A percentile compares a stretch with the other conserved stretches of the same genome.
phyloP scores from a whole-genome alignment of 2,113 vertebrate genomes.

The Istiophorus platypterus region DNA sequence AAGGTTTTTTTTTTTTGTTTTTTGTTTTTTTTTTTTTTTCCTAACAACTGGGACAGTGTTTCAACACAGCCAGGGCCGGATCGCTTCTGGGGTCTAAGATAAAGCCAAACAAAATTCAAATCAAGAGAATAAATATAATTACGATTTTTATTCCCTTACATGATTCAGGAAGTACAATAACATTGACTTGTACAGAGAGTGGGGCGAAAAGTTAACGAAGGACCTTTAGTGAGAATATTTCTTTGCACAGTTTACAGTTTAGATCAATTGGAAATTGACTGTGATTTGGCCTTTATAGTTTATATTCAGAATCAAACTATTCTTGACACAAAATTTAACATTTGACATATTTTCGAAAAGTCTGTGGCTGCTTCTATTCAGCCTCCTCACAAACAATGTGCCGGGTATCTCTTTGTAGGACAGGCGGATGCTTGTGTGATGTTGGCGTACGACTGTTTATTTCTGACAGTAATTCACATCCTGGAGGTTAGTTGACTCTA shows the following conservation, averaged over 20 bases:
- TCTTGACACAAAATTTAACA: constrained; percentile 14
- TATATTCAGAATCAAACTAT: constrained; percentile 4
- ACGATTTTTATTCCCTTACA: background rate
- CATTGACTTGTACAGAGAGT: background rate
- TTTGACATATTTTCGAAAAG: constrained; percentile 17
- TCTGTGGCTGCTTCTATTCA: background rate
- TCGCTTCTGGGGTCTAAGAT: constrained; percentile 28
- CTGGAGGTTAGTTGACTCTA: constrained; percentile 65
- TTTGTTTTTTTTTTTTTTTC: too few relatives aligned
- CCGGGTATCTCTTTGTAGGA: constrained; percentile 35
- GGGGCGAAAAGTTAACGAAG: background rate
- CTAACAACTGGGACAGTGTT: constrained; percentile 25
- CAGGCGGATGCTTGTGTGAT: constrained; percentile 20
- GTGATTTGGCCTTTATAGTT: background rate
- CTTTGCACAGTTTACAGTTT: background rate
- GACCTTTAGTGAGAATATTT: background rate
- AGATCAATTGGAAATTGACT: constrained; percentile 25
- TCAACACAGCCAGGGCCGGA: constrained; percentile 3
- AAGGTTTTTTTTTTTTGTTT: constrained; percentile 39
- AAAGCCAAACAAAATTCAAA: constrained; percentile 25
- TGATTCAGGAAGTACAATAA: background rate
- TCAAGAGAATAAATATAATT: constrained; percentile 7
- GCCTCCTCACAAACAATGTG: constrained; percentile 4
- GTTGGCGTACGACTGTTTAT: constrained; percentile 48
- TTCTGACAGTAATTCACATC: constrained; percentile 70